A percentile compares a stretch with the other conserved stretches of the same genome.
These are phyloP conservation scores for Eupithecia tripunctaria DNA, from an alignment of 2,888 invertebrate genomes.

Conservation along the genomic window DNA sequence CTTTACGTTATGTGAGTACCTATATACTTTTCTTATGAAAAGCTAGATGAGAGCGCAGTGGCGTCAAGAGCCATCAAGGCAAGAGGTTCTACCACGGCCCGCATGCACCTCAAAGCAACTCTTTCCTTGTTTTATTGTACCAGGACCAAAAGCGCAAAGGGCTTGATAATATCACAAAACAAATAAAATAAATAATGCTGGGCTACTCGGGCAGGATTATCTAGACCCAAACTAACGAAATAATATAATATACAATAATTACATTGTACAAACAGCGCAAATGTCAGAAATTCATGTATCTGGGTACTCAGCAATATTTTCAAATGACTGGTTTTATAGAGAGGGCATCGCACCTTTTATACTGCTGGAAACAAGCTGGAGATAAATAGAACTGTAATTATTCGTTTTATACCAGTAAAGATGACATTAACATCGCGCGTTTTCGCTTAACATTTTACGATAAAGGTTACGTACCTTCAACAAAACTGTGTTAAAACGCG, in stretches of 20 bases:
- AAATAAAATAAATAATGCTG: too few relatives aligned
- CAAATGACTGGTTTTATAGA: background rate
- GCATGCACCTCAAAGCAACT: constrained; percentile 73
- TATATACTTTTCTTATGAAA: constrained; percentile 65
- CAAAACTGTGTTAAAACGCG: background rate
- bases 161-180: constrained; percentile 39
- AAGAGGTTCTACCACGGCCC: constrained; percentile 64
- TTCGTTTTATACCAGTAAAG: background rate
- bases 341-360: too few relatives aligned
- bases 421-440: background rate
- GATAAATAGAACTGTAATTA: background rate
- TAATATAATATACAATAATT: too few relatives aligned
- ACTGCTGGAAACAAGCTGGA: background rate
- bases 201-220: too few relatives aligned
- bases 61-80: constrained; percentile 75
- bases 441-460: background rate
- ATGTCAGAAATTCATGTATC: background rate
- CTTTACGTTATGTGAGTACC: constrained; percentile 27
- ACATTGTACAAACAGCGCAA: background rate
- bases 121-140: constrained; percentile 66
- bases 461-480: background rate
- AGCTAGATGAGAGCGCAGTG: constrained; percentile 66
- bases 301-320: background rate
- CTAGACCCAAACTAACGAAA: too few relatives aligned
- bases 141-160: constrained; percentile 69